These are phyloP conservation scores for Pseudoatta argentina DNA, from an alignment of 1,140 invertebrate genomes.

Conservation along the genomic window DNA sequence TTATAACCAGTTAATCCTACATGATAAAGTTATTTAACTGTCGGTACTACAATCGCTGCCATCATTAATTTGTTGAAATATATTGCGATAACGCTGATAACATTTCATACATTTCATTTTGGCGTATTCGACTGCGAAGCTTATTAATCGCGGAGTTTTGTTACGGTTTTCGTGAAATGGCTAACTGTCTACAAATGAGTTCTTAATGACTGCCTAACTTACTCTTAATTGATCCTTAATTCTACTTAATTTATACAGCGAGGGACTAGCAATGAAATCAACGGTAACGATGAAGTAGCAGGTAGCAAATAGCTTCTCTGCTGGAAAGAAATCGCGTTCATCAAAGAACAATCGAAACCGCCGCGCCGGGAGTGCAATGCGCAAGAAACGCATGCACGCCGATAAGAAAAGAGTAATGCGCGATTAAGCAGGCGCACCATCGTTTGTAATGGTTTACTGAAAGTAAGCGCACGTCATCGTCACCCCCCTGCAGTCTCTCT, in stretches of 20 bases:
- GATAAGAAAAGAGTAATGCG: constrained; percentile 72
- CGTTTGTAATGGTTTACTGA: constrained; percentile 75
- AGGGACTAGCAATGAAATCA: constrained; percentile 58
- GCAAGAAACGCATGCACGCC: constrained; percentile 49
- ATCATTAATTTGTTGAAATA: constrained; percentile 48
- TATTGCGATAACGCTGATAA: constrained; percentile 42
- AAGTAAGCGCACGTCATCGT: constrained; percentile 33
- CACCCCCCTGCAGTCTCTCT: not conserved
- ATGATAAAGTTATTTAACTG: constrained; percentile 61
- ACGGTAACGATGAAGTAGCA: constrained; percentile 42
- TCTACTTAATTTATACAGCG: constrained; percentile 52
- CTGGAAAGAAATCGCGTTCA: constrained; percentile 50
- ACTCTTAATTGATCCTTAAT: constrained; percentile 61
- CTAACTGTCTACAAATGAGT: constrained; percentile 39
- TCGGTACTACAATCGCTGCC: constrained; percentile 48
- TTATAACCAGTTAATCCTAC: constrained; percentile 47
- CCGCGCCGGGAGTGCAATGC: not conserved
- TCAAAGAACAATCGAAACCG: constrained; percentile 62
- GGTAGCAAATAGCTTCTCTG: constrained; percentile 10
- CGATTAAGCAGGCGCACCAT: constrained; percentile 73
- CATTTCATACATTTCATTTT: constrained; percentile 30
- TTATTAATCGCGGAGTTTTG: constrained; percentile 48
- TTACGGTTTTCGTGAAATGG: constrained; percentile 32
- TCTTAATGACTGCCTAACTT: constrained; percentile 58
- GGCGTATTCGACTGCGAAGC: not conserved